Evolutionary conservation across 2,888 invertebrate genomes (phyloP).

Genomic region (Rhorus exstirpatorius): DNA sequence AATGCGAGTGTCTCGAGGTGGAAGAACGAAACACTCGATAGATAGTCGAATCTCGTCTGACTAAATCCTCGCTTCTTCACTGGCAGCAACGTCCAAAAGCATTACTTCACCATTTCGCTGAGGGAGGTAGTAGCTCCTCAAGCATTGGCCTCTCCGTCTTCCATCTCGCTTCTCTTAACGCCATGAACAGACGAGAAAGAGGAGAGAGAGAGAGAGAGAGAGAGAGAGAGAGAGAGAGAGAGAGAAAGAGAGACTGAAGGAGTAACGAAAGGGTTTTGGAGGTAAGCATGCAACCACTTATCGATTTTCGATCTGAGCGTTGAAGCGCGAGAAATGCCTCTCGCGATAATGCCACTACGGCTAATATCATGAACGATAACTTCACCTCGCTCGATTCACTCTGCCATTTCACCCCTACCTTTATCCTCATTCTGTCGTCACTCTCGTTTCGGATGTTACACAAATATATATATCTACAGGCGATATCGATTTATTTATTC

Average conservation of each 20-base stretch:
- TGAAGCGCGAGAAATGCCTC: constrained; percentile 74
- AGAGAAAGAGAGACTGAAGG: neutral
- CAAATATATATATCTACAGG: no score
- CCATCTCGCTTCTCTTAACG: constrained; percentile 20
- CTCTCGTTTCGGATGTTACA: constrained; percentile 12
- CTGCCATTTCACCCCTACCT: constrained; percentile 34
- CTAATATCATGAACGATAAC: constrained; percentile 80
- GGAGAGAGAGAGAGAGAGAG: neutral
- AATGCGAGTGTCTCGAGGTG: constrained; percentile 10
- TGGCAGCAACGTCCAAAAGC: constrained; percentile 21
- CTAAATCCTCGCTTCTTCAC: constrained; percentile 33
- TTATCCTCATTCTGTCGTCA: constrained; percentile 9
- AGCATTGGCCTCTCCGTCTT: constrained; percentile 30
- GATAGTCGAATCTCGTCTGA: constrained; percentile 32
- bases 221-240: neutral
- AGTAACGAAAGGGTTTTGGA: neutral
- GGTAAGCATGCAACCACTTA: constrained; percentile 58
- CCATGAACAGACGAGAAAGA: constrained; percentile 2
- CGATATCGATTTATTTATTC: no score
- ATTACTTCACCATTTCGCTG: constrained; percentile 27
- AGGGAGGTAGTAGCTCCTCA: constrained; percentile 24
- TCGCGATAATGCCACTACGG: constrained; percentile 77
- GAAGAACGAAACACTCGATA: constrained; percentile 27
- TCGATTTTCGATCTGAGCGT: constrained; percentile 77
- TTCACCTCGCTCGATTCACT: constrained; percentile 76